Conservation (phyloP, 2,888 invertebrate species). For the Pristionchus japonicus region DNA sequence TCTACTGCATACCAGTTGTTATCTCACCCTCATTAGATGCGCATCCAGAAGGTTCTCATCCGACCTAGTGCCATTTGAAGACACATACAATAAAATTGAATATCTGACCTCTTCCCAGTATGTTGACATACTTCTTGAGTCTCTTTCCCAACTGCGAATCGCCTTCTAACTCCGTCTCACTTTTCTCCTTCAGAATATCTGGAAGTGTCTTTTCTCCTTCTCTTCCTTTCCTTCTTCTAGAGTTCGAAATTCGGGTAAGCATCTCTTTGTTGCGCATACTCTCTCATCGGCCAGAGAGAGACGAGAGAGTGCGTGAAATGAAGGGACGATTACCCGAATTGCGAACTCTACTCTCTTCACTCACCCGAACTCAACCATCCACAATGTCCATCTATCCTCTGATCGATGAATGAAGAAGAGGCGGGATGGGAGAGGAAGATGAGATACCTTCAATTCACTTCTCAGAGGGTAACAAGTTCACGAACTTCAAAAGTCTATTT, state of each 20-base stretch:
- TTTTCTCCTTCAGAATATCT: constrained; percentile 49
- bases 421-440: constrained; percentile 70
- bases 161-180: constrained; percentile 51
- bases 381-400: constrained; percentile 56
- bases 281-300: too few species aligned
- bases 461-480: neutral
- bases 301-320: too few species aligned
- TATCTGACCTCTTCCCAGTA: constrained; percentile 46
- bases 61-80: too few species aligned
- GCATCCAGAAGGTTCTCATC: too few species aligned
- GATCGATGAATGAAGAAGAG: constrained; percentile 63
- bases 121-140: constrained; percentile 44
- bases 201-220: neutral
- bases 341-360: too few species aligned
- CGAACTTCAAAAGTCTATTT: too few species aligned
- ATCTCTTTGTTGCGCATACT: too few species aligned
- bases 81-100: neutral
- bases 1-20: too few species aligned
- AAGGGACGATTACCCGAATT: too few species aligned
- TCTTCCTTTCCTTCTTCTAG: too few species aligned
- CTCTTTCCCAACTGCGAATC: constrained; percentile 48
- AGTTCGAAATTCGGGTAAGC: too few species aligned
- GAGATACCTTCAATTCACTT: constrained; percentile 68
- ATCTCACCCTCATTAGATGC: too few species aligned
- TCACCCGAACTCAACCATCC: constrained; percentile 60